Conservation (phyloP, 2,113 vertebrate genomes). For the Pongo abelii region DNA sequence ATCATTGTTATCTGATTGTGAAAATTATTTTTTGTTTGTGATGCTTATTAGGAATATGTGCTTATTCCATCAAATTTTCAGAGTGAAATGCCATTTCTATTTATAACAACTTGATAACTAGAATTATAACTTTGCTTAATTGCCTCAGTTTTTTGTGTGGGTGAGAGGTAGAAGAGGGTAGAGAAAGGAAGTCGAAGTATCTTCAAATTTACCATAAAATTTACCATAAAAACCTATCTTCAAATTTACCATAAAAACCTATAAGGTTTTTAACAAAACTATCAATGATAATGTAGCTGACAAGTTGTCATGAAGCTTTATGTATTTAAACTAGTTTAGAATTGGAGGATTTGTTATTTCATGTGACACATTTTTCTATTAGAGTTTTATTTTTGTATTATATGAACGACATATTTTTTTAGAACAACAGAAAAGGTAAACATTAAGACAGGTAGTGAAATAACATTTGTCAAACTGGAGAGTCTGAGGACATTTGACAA, state of each 20-base stretch:
- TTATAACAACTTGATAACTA: neutral
- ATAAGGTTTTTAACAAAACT: neutral
- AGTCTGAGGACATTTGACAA: slow-evolving; percentile 67
- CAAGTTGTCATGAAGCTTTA: neutral
- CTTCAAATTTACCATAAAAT: neutral
- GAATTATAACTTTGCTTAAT: slow-evolving; percentile 24
- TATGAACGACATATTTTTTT: slow-evolving; percentile 36
- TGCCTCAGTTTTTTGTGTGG: neutral
- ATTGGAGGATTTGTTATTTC: slow-evolving; percentile 48
- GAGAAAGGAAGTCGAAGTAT: neutral
- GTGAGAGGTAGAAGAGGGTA: neutral
- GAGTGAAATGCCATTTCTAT: neutral
- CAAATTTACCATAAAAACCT: neutral
- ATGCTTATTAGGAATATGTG: neutral
- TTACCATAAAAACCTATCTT: neutral
- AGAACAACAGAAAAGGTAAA: slow-evolving; percentile 64
- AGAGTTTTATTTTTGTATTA: slow-evolving; percentile 43
- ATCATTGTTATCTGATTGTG: neutral
- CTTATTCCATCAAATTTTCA: neutral
- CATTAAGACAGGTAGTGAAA: neutral
- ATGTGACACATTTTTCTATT: slow-evolving; percentile 50
- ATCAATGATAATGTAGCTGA: neutral
- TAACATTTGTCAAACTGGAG: slow-evolving; percentile 68
- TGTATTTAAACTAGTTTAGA: slow-evolving; percentile 9
- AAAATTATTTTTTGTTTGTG: neutral